Evolutionary conservation across 2,888 invertebrate genomes (phyloP), one percentile per base, ranked within the genome.

Genomic region (Helleia helle): DNA sequence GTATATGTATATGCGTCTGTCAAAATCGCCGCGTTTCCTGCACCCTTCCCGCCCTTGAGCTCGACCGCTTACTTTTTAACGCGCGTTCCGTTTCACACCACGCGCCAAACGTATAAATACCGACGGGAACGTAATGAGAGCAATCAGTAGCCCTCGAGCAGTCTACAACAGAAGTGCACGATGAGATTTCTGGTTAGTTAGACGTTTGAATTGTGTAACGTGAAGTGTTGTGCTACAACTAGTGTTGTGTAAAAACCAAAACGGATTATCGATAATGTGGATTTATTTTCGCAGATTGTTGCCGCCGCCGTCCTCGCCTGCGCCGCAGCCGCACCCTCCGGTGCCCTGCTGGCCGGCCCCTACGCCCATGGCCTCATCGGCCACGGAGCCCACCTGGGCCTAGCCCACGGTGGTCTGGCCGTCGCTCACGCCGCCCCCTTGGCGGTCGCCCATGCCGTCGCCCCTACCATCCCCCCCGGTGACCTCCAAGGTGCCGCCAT

Each of bases 81-180:
- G 56, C 55, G 59, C 68, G 68, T 62, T 65, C 71, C 67, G 72
- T 66, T 73, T 72, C 65, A 59, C 64, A 68, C 66, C 64, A 59
- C 69, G 58, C 59, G 50, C 65, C 52, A 54, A 54, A 50, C 54
- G 48, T 83, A 84, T 84, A 83, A 81, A 84, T 72, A 69, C 66
- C 50, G 52, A 43, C 62, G 57, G 52, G 69, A 54, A 62, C 76
- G 61, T 67, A 77, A 71, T 65, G 69, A 71, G 68, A 73, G 65
- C 76, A 81, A 65, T 81, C 84, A 84, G 83, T 84, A 83, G 84
- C 81, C 70, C 68, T 74, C 79, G 79, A 59, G 84, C 83, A 84
- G 84, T 84, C 84, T 76, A 72, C 63, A 55, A 79, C 77, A 75
- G 84, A 84, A 84, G 77, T 83, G 79, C 83, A 81, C 59, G 79